Percentiles rank a stretch among this genome's conserved stretches.
Evolutionary conservation across 2,113 vertebrate species (phyloP).

Genomic region (Pogonocichla stellata): DNA sequence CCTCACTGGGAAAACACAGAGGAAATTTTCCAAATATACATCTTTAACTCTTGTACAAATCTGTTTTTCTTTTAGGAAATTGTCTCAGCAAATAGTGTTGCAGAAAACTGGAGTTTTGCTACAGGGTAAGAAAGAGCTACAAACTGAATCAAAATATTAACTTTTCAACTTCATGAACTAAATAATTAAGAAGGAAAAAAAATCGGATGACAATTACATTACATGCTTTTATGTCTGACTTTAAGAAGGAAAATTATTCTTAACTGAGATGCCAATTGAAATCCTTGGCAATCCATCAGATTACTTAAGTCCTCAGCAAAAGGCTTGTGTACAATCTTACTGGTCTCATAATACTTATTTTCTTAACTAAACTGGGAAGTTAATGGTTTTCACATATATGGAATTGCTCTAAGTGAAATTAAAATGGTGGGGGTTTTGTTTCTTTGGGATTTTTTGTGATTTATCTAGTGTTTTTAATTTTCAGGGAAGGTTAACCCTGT

Average conservation of each 20-base stretch:
- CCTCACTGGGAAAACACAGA: neutral
- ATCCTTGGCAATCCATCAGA: neutral
- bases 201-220: neutral
- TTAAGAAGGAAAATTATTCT: neutral
- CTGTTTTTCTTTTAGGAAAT: neutral
- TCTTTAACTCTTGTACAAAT: neutral
- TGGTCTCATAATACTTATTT: neutral
- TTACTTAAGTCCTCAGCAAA: neutral
- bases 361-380: neutral
- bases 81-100: neutral
- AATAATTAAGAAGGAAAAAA: neutral
- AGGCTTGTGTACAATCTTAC: neutral
- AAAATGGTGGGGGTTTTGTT: accelerated
- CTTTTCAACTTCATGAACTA: neutral
- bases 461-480: neutral
- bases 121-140: neutral
- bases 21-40: neutral
- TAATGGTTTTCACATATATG: neutral
- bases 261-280: neutral
- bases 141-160: neutral
- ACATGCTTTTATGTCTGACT: neutral
- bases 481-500: neutral
- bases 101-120: neutral
- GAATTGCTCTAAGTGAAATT: neutral
- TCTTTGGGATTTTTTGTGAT: neutral